phyloP scores from a whole-genome alignment of 2,888 invertebrate species.

The Caenorhabditis sp. region DNA sequence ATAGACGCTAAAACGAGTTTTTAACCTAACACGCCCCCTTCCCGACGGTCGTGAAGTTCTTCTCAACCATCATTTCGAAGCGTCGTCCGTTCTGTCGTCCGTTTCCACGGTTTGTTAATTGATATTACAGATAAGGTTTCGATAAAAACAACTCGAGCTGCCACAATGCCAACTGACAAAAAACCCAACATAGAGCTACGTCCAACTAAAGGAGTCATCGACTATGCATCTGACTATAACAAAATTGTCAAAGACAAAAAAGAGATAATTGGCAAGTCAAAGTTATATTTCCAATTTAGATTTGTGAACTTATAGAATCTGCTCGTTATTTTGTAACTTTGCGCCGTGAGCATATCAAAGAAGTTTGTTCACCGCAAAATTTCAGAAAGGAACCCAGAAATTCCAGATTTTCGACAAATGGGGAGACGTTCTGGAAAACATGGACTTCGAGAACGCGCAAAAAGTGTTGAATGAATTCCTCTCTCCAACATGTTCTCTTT shows the following conservation, averaged over 20 bases:
- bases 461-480: constrained; percentile 22
- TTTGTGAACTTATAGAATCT: too few species aligned
- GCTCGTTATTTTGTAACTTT: constrained; percentile 17
- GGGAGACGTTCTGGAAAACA: constrained; percentile 5
- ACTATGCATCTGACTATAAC: constrained; percentile 22
- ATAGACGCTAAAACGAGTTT: constrained; percentile 17
- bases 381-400: background rate
- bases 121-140: too few species aligned
- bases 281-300: constrained; percentile 2
- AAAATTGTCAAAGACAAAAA: background rate
- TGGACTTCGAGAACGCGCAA: constrained; percentile 3
- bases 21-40: constrained; percentile 1
- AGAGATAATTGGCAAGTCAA: background rate
- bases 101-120: too few species aligned
- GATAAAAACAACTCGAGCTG: too few species aligned
- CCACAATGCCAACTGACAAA: too few species aligned
- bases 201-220: constrained; percentile 6
- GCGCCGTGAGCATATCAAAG: constrained; percentile 8
- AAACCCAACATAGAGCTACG: background rate
- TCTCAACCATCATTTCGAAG: too few species aligned
- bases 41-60: too few species aligned
- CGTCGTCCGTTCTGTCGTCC: too few species aligned
- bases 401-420: constrained; percentile 3
- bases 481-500: constrained; percentile 23
- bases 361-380: too few species aligned